These are phyloP conservation scores for Rhinoderma darwinii DNA, from an alignment of 2,113 vertebrate species.

Conservation along the genomic window DNA sequence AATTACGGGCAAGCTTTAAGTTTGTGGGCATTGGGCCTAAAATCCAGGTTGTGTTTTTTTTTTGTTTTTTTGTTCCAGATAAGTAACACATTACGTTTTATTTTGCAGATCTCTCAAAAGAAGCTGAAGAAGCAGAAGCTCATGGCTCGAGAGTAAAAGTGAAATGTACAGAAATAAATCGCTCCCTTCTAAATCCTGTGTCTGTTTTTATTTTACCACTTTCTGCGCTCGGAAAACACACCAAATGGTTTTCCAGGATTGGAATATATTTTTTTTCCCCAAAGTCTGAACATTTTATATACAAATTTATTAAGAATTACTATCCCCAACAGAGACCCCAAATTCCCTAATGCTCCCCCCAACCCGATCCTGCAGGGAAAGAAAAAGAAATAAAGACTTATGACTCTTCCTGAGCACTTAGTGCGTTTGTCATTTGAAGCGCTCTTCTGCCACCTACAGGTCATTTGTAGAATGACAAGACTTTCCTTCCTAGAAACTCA, in stretches of 20 bases:
- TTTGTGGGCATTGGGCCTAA: too few species aligned
- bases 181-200: neutral
- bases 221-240: too few species aligned
- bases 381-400: too few species aligned
- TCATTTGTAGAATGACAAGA: neutral
- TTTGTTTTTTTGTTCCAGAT: too few species aligned
- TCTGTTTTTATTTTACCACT: neutral
- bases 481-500: neutral
- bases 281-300: neutral
- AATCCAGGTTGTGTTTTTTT: too few species aligned
- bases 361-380: too few species aligned
- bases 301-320: too few species aligned
- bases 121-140: conserved; percentile 99
- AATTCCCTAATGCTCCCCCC: too few species aligned
- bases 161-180: conserved; percentile 73
- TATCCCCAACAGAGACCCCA: neutral
- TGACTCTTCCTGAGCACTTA: too few species aligned
- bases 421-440: too few species aligned
- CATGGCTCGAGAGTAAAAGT: conserved; percentile 89
- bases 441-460: conserved; percentile 14
- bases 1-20: too few species aligned
- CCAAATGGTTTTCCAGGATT: neutral
- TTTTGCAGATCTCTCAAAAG: conserved; percentile 92
- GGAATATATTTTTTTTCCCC: neutral
- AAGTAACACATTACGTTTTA: too few species aligned